Conservation (phyloP, 2,113 vertebrate species). For the Trogon melanurus region DNA sequence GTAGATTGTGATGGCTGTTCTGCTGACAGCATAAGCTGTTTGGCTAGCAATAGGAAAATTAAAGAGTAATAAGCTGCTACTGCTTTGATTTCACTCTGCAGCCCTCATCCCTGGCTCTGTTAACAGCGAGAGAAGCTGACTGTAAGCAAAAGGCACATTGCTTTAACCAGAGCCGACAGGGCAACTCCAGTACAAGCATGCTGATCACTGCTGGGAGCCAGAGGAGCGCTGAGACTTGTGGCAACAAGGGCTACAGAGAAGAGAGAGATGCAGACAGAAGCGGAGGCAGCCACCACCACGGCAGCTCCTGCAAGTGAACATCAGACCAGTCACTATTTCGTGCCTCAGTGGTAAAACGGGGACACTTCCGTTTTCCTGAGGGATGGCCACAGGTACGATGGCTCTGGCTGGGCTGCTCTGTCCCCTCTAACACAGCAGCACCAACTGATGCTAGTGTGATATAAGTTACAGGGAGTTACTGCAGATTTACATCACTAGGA, state of each 20-base stretch:
- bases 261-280: background rate
- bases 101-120: background rate
- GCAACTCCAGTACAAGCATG: background rate
- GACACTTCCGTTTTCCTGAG: background rate
- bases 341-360: background rate
- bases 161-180: conserved; percentile 2
- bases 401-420: background rate
- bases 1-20: background rate
- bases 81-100: conserved; percentile 15
- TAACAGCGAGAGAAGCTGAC: background rate
- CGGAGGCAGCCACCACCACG: background rate
- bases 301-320: background rate
- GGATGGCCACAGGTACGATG: background rate
- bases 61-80: conserved; percentile 17
- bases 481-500: background rate
- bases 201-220: background rate
- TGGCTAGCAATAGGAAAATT: background rate
- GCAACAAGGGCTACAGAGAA: background rate
- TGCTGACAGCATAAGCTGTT: background rate
- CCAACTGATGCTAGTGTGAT: background rate
- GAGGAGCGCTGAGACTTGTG: background rate
- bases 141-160: background rate
- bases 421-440: background rate
- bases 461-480: background rate
- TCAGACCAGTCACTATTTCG: background rate